Evolutionary conservation across 2,888 invertebrate genomes (phyloP), one percentile per base, ranked within the genome.

Genomic region (Biston stratarius): DNA sequence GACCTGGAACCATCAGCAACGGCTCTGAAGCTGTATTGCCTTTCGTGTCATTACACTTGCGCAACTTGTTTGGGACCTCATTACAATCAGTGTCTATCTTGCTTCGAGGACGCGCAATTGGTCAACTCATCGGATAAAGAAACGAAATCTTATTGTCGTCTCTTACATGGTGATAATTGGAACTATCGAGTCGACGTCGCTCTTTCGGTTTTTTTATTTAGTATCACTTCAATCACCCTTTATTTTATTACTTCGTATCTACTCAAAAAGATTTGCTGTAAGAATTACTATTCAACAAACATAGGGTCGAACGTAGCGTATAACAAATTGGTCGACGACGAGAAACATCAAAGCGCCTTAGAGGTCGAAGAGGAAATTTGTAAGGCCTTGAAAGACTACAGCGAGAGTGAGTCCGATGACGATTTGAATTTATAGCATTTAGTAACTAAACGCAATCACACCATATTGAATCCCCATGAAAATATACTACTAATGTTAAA

Each of bases 31-130:
- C 85, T 86, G 40, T 88, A 92, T 60, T 97, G 97, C 81, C 87
- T 95, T 2, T 88, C 92, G 40, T 97, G 97, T 83, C 97, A 97
- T 88, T 97, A 97, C 84, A 95, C 96, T n/a, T 97, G 97, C 83
- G 94, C 94, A 65, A 93, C 94, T 10, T 97, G 97, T 81, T 86
- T 89, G 8, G 97, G 97, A 10, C 95, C 96, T 8, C 94, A 95
- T 75, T 95, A 96, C 85, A 95, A 95, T 79, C 95, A 97, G 78
- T 97, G 97, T 84, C 86, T 92, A 49, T 89, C 94, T 6, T 97
- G 97, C 85, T 95, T 95, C 80, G 94, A 94, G 7, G 97, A 97
- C 82, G 95, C 96, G 7, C 86, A 89, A 71, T 86, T 96, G 57
- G 90, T 89, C 73, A 92, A 91, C 71, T 70, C 80, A 68, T 90